Percentiles rank a stretch among this genome's conserved stretches.
These are phyloP conservation scores for Margarornis squamiger DNA, from an alignment of 2,797 vertebrate genomes.

Conservation along the genomic window DNA sequence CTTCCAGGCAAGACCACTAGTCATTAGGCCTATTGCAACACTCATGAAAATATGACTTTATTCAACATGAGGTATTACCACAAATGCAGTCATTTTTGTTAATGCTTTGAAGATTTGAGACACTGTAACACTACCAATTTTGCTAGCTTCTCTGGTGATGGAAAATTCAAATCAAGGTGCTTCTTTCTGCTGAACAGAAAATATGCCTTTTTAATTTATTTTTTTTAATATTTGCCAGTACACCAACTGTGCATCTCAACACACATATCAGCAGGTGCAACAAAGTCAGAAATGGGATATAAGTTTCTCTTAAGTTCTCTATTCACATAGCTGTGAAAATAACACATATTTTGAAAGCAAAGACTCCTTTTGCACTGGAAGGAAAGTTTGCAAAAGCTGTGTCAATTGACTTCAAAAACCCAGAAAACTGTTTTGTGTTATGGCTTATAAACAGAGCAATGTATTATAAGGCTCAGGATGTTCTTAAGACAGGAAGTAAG, in stretches of 20 bases:
- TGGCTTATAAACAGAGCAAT: background rate
- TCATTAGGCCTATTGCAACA: background rate
- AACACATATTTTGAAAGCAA: background rate
- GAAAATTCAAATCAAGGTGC: background rate
- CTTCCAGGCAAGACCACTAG: background rate
- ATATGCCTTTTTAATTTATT: background rate
- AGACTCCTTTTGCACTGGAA: background rate
- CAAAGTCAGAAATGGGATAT: background rate
- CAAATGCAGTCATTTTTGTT: background rate
- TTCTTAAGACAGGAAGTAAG: background rate
- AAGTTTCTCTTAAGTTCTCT: background rate
- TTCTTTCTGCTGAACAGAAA: background rate
- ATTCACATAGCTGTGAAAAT: background rate
- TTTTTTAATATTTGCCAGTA: background rate
- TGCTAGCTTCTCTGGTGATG: background rate
- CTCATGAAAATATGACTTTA: background rate
- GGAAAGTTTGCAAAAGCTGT: constrained; percentile 8
- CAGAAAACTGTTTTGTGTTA: background rate
- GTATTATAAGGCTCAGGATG: background rate
- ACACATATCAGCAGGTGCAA: background rate
- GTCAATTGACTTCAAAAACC: background rate
- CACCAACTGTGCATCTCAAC: background rate
- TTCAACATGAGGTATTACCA: background rate
- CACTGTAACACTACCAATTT: background rate
- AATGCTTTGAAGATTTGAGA: background rate